Conservation (phyloP, 2,888 invertebrate species). For the Choristoneura rosaceana region DNA sequence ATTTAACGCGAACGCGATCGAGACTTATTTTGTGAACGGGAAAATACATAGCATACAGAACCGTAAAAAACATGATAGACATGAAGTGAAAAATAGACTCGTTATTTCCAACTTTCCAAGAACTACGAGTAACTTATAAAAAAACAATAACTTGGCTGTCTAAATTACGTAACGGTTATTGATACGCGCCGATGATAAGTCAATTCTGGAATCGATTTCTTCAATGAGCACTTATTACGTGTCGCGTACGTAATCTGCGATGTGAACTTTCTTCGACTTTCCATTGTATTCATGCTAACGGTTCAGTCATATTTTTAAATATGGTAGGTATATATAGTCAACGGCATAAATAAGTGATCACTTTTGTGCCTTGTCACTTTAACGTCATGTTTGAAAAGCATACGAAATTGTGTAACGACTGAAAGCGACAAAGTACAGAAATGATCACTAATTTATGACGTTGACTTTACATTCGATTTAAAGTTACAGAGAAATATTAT, state of each 20-base stretch:
- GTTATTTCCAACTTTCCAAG: not conserved
- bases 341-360: too few relatives aligned
- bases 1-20: too few relatives aligned
- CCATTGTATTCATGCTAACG: constrained; percentile 32
- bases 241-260: constrained; percentile 26
- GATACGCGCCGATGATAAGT: constrained; percentile 29
- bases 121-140: not conserved
- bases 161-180: constrained; percentile 31
- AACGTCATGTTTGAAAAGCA: too few relatives aligned
- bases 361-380: too few relatives aligned
- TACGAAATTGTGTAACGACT: too few relatives aligned
- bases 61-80: not conserved
- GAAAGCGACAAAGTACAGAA: too few relatives aligned
- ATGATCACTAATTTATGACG: too few relatives aligned
- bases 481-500: not conserved
- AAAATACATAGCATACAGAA: too few relatives aligned
- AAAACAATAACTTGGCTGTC: not conserved
- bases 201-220: constrained; percentile 37
- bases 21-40: too few relatives aligned
- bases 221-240: constrained; percentile 37
- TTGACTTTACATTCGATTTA: too few relatives aligned
- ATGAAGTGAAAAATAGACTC: not conserved
- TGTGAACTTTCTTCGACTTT: constrained; percentile 33
- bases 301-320: not conserved
- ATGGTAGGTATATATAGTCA: too few relatives aligned